Evolutionary conservation across 2,113 vertebrate species (phyloP).

Genomic region (Loxodonta africana): DNA sequence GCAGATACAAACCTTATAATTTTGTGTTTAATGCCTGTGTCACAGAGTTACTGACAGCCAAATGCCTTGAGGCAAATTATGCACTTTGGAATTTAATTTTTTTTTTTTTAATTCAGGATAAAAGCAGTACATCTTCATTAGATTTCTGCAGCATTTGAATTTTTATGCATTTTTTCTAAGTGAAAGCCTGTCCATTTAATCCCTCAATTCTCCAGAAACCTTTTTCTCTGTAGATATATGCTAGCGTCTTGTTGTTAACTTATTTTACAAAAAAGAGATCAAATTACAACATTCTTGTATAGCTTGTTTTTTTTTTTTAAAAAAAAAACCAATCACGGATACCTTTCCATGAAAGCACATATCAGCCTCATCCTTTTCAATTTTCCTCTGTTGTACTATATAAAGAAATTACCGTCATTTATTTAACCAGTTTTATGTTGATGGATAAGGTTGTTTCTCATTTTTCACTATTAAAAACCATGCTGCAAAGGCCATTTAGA

Average conservation of each 20-base stretch:
- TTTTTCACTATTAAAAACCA: background rate
- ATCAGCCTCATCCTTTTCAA: too few relatives aligned
- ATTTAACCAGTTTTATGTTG: background rate
- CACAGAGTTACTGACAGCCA: background rate
- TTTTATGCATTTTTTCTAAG: background rate
- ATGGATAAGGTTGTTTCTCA: background rate
- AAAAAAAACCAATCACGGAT: too few relatives aligned
- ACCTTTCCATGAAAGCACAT: fast-evolving
- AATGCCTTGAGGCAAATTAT: background rate
- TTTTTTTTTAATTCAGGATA: background rate
- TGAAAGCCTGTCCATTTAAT: background rate
- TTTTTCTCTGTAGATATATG: fast-evolving
- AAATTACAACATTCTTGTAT: background rate
- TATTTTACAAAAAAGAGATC: background rate
- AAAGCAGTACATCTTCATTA: constrained; percentile 8
- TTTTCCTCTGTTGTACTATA: background rate
- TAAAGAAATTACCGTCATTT: background rate
- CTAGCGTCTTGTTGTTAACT: background rate
- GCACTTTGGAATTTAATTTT: background rate
- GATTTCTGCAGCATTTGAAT: background rate
- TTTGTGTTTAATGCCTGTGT: background rate
- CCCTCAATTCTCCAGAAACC: background rate
- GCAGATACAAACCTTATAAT: fast-evolving
- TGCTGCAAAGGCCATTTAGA: background rate
- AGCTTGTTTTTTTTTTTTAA: background rate